Conservation (phyloP, 2,113 vertebrate species). For the Pantherophis guttatus region DNA sequence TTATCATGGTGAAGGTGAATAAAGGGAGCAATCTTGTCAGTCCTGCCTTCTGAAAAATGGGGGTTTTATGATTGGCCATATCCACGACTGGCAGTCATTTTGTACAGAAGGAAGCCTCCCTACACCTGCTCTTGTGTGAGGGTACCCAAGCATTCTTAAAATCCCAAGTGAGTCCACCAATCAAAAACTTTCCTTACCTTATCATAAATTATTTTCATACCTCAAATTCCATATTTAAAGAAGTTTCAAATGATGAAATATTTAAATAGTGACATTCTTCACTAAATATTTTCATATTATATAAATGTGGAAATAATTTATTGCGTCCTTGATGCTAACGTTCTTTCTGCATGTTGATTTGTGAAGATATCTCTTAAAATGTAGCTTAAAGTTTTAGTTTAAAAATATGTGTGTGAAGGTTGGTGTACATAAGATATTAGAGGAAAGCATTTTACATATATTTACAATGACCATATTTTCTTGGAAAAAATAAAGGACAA, state of each 20-base stretch:
- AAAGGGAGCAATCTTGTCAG: not conserved
- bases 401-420: not conserved
- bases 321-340: not conserved
- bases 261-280: not conserved
- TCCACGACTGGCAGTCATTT: not conserved
- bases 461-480: not conserved
- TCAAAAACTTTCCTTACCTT: not conserved
- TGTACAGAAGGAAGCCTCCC: not conserved
- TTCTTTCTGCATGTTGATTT: not conserved
- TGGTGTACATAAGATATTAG: not conserved
- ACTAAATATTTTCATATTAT: not conserved
- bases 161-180: not conserved
- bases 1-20: not conserved
- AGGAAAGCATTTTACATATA: not conserved
- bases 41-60: not conserved
- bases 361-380: not conserved
- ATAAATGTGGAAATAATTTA: not conserved
- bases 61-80: not conserved
- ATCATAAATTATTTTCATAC: not conserved
- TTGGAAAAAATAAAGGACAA: not conserved
- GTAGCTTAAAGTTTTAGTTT: not conserved
- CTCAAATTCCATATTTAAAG: not conserved
- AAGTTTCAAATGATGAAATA: not conserved
- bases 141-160: not conserved
- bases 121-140: not conserved